Base-by-base conservation (phyloP, 2,888 invertebrate species). In the Cryptocheilus praepositus region DNA sequence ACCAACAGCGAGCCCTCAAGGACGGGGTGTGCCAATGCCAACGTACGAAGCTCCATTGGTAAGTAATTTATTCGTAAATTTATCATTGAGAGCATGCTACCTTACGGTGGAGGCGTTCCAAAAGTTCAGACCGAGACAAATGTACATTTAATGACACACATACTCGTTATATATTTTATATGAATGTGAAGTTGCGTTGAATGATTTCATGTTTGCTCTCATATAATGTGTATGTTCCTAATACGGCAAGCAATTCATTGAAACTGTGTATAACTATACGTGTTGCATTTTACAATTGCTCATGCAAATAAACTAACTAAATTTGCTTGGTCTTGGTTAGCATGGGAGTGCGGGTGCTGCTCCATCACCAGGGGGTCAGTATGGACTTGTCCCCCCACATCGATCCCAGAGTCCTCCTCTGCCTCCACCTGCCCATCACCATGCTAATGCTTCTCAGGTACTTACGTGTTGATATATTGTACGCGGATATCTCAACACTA, bases 381-480 rank as follows among this genome's bases (percentile, higher is more conserved):
- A 87, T 70, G 87, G 88, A 81, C 87, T 88, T 74, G 88, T 85
- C 36, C 82, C 87, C 73, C 86, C 87, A 8, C 88, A 87, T 85
- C 86, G 88, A 73, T 79, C 91, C 83, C 93, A 94, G 90, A 94
- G 94, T 89, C 88, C 88, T 77, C 88, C 88, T 76, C 73, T 88
- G 82, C 95, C 95, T 85, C 95, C 95, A 85, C 95, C 95, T 86
- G 95, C 95, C 81, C 95, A 95, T 89, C 95, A 95, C 91, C 95
- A 89, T 78, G 86, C 86, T 83, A 86, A 88, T 77, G 83, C 88
- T 81, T 86, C 86, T 81, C 89, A 89, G 89, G 88, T 88, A 88
- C 81, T 83, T 82, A 80, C 76, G 70, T 57, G 57, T 64, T 65
- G 71, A 74, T 58, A 25, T 57, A 55, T 45, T 44, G 15, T 59